Conservation (phyloP, 1,140 invertebrate species). For the Philotrypesis tridentata region DNA sequence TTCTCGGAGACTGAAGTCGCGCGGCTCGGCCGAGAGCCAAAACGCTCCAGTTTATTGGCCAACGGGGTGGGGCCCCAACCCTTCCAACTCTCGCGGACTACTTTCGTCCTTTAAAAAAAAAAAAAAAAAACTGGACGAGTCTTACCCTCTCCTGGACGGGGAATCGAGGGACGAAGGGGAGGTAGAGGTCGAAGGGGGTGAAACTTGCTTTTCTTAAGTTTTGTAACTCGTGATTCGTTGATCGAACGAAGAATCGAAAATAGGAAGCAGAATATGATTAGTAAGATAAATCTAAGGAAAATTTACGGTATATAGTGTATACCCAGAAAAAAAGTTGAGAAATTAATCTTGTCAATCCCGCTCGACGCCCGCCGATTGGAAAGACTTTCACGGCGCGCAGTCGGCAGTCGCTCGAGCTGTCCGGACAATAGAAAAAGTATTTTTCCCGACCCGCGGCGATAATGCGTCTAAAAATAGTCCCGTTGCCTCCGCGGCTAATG, state of each 20-base stretch:
- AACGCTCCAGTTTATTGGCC: slow-evolving; percentile 60
- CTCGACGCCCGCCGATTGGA: not conserved
- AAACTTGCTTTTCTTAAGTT: not conserved
- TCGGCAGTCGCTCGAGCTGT: not conserved
- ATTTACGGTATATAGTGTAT: no score
- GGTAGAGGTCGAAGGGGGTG: not conserved
- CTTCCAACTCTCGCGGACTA: not conserved
- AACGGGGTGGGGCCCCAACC: slow-evolving; percentile 54
- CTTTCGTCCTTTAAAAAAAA: slow-evolving; percentile 10
- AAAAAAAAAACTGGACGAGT: not conserved
- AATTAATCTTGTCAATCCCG: not conserved
- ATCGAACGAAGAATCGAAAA: no score
- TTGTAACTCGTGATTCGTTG: no score
- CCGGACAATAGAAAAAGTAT: slow-evolving; percentile 27
- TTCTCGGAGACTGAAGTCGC: slow-evolving; percentile 14
- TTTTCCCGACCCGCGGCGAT: slow-evolving; percentile 46
- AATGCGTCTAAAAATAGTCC: slow-evolving; percentile 56
- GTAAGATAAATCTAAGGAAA: no score
- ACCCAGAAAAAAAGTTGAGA: no score
- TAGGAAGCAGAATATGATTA: no score
- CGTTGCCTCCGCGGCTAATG: slow-evolving; percentile 16
- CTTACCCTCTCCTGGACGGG: not conserved
- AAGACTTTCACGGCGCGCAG: not conserved
- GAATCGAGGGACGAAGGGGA: not conserved
- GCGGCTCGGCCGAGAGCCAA: not conserved